Conservation (phyloP, 2,888 invertebrate genomes). For the Notodonta ziczac region DNA sequence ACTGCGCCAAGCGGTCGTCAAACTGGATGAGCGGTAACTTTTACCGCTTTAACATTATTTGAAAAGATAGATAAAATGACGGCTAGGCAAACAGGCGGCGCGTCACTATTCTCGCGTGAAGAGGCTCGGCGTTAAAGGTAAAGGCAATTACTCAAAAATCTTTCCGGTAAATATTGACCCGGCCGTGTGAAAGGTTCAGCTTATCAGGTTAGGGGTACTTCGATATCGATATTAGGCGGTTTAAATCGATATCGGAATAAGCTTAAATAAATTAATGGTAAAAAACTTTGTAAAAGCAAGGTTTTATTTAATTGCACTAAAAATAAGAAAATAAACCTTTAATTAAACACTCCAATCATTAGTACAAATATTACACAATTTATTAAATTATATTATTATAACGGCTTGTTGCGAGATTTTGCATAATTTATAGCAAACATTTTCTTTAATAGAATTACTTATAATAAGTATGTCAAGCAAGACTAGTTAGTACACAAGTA, state of each 20-base stretch:
- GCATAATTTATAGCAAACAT: too few relatives aligned
- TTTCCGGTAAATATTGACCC: slow-evolving; percentile 62
- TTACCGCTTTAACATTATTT: slow-evolving; percentile 27
- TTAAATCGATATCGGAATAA: neutral
- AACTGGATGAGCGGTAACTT: slow-evolving; percentile 26
- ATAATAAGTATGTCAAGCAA: too few relatives aligned
- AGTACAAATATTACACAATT: too few relatives aligned
- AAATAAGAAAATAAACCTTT: too few relatives aligned
- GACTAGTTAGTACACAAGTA: too few relatives aligned
- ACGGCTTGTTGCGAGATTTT: too few relatives aligned
- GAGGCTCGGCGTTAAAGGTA: slow-evolving; percentile 38
- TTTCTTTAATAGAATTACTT: too few relatives aligned
- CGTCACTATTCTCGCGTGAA: slow-evolving; percentile 21
- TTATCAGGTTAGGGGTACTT: slow-evolving; percentile 37
- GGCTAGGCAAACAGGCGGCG: slow-evolving; percentile 28
- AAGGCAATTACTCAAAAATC: slow-evolving; percentile 69
- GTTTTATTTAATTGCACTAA: too few relatives aligned
- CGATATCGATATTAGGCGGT: neutral
- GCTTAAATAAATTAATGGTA: too few relatives aligned
- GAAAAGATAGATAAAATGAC: slow-evolving; percentile 28
- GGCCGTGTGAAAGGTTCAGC: slow-evolving; percentile 50
- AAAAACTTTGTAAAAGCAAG: too few relatives aligned
- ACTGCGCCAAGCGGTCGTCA: slow-evolving; percentile 2
- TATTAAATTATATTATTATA: too few relatives aligned
- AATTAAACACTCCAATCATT: too few relatives aligned